Evolutionary conservation across 2,113 vertebrate species (phyloP).

Genomic region (Tychaedon coryphoeus): DNA sequence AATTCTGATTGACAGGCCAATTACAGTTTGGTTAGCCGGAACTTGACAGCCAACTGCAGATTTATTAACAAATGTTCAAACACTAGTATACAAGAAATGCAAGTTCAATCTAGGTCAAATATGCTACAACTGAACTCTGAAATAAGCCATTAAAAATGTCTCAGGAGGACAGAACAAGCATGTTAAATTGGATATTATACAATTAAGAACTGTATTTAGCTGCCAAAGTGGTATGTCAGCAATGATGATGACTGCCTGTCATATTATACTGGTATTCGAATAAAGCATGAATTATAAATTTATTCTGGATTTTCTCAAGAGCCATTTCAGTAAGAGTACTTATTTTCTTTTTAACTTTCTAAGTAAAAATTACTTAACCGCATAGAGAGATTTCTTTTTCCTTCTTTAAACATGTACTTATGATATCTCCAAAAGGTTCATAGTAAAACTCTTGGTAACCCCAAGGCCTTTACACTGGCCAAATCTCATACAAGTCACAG

Average conservation of each 20-base stretch:
- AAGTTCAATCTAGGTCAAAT: conserved; percentile 8
- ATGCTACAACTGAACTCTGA: conserved; percentile 25
- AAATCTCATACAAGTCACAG: not conserved
- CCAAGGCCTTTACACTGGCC: not conserved
- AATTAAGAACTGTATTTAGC: conserved; percentile 21
- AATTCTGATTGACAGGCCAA: not conserved
- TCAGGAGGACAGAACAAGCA: conserved; percentile 22
- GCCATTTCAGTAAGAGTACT: not conserved
- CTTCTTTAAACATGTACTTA: not conserved
- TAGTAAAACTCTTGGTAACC: not conserved
- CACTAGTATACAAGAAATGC: not conserved
- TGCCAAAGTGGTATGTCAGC: not conserved
- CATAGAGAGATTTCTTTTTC: not conserved
- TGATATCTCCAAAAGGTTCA: not conserved
- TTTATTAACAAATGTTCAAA: conserved; percentile 21
- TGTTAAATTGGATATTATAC: conserved; percentile 22
- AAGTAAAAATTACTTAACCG: not conserved
- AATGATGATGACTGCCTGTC: not conserved
- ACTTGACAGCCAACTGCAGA: not conserved
- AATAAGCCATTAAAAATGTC: conserved; percentile 21
- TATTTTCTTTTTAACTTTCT: not conserved
- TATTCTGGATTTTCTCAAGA: not conserved
- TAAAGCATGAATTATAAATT: not conserved
- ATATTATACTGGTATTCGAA: not conserved
- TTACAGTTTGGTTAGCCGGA: not conserved